These are phyloP conservation scores for Drosophila testacea DNA, from an alignment of 2,888 invertebrate genomes.

Conservation along the genomic window DNA sequence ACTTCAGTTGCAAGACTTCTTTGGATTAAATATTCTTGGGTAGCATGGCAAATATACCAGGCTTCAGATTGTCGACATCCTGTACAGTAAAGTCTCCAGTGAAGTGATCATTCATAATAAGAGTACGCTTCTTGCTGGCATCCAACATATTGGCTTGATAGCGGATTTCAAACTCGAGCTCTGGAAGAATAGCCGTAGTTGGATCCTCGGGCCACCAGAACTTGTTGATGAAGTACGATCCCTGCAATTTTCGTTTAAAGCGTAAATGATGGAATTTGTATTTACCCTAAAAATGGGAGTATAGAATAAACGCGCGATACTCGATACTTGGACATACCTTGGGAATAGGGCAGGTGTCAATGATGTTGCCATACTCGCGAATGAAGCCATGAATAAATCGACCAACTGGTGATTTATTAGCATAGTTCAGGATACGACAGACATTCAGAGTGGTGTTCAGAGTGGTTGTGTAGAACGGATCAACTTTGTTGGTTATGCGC, in stretches of 20 bases:
- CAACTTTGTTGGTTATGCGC: conserved; percentile 70
- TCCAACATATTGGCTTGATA: conserved; percentile 70
- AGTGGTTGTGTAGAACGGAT: conserved; percentile 68
- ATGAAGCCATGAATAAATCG: conserved; percentile 71
- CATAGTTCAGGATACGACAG: conserved; percentile 76
- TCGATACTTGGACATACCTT: conserved; percentile 64
- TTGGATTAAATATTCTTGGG: conserved; percentile 61
- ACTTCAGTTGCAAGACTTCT: neutral
- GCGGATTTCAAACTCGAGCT: conserved; percentile 75
- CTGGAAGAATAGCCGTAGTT: conserved; percentile 74
- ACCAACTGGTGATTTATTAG: conserved; percentile 78
- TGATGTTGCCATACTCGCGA: conserved; percentile 75
- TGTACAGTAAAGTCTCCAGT: conserved; percentile 74
- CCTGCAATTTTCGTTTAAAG: conserved; percentile 77
- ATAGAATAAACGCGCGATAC: neutral
- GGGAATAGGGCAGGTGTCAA: conserved; percentile 78
- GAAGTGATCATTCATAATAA: conserved; percentile 76
- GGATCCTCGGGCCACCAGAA: conserved; percentile 84
- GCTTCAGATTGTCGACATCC: conserved; percentile 76
- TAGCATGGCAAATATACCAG: conserved; percentile 73
- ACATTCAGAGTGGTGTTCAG: conserved; percentile 80
- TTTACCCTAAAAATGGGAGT: conserved; percentile 53
- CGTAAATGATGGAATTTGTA: conserved; percentile 53
- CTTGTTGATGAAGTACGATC: conserved; percentile 77
- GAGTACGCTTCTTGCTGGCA: conserved; percentile 71